Conservation (phyloP, 1,140 invertebrate species). For the Melitaea cinxia region DNA sequence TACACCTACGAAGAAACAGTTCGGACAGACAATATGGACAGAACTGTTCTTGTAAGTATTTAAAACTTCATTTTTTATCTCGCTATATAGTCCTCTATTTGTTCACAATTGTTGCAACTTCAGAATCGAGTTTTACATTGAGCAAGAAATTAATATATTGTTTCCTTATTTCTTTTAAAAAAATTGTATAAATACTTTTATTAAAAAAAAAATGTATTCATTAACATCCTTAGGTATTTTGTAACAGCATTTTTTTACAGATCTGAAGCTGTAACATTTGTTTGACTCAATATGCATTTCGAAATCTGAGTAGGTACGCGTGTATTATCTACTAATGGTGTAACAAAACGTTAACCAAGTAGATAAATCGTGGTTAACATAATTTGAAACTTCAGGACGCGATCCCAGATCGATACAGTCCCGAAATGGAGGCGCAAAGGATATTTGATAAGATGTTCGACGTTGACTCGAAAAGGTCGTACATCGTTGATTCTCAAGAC, state of each 20-base stretch:
- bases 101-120: not conserved
- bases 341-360: not conserved
- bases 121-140: not conserved
- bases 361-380: conserved; percentile 52
- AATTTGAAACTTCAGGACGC: conserved; percentile 78
- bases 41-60: conserved; percentile 73
- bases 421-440: conserved; percentile 78
- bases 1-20: conserved; percentile 75
- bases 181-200: not conserved
- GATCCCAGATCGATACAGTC: conserved; percentile 80
- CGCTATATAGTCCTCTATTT: not conserved
- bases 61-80: not conserved
- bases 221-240: too few relatives aligned
- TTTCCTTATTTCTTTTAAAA: not conserved
- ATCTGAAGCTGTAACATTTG: not conserved
- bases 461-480: conserved; percentile 76
- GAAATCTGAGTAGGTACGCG: conserved; percentile 5
- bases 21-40: conserved; percentile 63
- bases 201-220: not conserved
- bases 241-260: too few relatives aligned
- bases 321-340: conserved; percentile 8
- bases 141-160: too few relatives aligned
- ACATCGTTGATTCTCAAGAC: conserved; percentile 67
- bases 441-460: conserved; percentile 82
- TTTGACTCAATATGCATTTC: conserved; percentile 3